These are phyloP conservation scores for Platynereis dumerilii DNA, from an alignment of 2,888 invertebrate species.

Conservation along the genomic window DNA sequence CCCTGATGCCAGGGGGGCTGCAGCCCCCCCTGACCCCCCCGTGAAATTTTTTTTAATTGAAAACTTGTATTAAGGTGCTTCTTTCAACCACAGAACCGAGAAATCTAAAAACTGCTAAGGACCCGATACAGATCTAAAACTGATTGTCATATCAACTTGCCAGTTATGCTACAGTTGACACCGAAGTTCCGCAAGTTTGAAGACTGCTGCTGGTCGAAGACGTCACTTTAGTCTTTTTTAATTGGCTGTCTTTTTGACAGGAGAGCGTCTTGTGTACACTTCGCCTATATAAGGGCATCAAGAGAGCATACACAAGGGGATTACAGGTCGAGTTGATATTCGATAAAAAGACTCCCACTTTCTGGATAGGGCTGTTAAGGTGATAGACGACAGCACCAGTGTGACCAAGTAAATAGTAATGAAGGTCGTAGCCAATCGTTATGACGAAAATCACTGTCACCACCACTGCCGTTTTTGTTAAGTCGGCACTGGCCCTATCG, in stretches of 20 bases:
- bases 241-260: slow-evolving; percentile 7
- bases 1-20: too few relatives aligned
- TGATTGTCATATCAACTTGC: too few relatives aligned
- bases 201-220: too few relatives aligned
- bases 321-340: slow-evolving; percentile 32
- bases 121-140: too few relatives aligned
- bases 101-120: too few relatives aligned
- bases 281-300: slow-evolving; percentile 33
- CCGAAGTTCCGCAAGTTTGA: too few relatives aligned
- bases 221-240: too few relatives aligned
- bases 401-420: slow-evolving; percentile 35
- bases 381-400: slow-evolving; percentile 27
- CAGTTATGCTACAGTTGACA: too few relatives aligned
- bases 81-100: too few relatives aligned
- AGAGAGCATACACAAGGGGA: slow-evolving; percentile 32
- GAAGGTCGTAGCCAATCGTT: slow-evolving; percentile 34
- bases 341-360: slow-evolving; percentile 33
- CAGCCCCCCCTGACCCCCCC: too few relatives aligned
- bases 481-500: slow-evolving; percentile 29
- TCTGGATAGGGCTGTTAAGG: slow-evolving; percentile 30
- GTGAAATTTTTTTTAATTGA: too few relatives aligned
- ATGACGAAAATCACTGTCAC: slow-evolving; percentile 34
- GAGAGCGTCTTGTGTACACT: slow-evolving; percentile 27
- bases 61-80: too few relatives aligned
- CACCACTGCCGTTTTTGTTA: slow-evolving; percentile 34